These are phyloP conservation scores for Istiophorus platypterus DNA, from an alignment of 2,113 vertebrate genomes.

Conservation along the genomic window DNA sequence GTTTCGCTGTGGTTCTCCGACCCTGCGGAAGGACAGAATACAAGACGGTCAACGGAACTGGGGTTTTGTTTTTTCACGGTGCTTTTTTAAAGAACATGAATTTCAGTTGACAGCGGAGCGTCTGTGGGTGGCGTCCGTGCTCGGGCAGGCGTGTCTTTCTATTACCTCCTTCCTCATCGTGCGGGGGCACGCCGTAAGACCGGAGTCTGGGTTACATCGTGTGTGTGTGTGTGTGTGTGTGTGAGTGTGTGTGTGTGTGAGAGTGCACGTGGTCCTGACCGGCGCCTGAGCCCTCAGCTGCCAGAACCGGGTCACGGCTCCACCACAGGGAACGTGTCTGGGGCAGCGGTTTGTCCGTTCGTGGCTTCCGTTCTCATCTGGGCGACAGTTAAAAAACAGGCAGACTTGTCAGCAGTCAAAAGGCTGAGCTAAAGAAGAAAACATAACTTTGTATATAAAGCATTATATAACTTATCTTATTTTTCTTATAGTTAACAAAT, in stretches of 20 bases:
- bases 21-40: conserved; percentile 25
- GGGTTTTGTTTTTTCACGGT: too few species aligned
- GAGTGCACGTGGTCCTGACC: conserved; percentile 30
- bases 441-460: too few species aligned
- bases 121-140: neutral
- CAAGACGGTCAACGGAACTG: neutral
- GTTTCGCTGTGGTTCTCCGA: conserved; percentile 1
- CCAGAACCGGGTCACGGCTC: conserved; percentile 28
- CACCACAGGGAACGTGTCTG: conserved; percentile 20
- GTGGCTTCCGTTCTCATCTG: conserved; percentile 39
- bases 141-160: neutral
- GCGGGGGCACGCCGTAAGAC: conserved; percentile 12
- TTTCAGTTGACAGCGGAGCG: too few species aligned
- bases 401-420: neutral
- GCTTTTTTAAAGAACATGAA: too few species aligned
- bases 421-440: too few species aligned
- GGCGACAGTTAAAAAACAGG: neutral
- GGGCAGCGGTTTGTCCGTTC: conserved; percentile 31
- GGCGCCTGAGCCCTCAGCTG: conserved; percentile 21
- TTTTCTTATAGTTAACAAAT: neutral
- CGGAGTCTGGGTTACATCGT: conserved; percentile 45
- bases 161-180: conserved; percentile 50
- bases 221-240: too few species aligned
- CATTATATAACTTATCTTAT: neutral
- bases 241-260: conserved; percentile 4